Conservation (phyloP, 2,888 invertebrate genomes). For the Papilio demoleus region DNA sequence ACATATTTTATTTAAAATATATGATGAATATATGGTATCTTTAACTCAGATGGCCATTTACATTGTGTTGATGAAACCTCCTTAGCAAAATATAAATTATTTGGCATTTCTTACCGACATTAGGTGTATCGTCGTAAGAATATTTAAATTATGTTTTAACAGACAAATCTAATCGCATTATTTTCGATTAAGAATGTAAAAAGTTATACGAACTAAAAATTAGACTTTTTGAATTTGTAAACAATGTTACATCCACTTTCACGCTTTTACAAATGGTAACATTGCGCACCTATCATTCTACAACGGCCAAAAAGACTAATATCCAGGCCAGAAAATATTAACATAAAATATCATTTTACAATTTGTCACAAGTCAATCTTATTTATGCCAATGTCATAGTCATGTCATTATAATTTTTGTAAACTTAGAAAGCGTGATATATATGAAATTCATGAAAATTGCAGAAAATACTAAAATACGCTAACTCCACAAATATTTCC, state of each 20-base stretch:
- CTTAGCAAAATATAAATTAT: not conserved
- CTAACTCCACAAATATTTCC: not conserved
- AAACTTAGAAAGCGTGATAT: constrained; percentile 6
- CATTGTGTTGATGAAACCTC: not conserved
- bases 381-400: not conserved
- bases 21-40: constrained; percentile 1
- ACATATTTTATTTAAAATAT: constrained; percentile 44
- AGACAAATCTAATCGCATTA: too few species aligned
- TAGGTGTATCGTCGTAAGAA: too few species aligned
- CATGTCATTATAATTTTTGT: constrained; percentile 15
- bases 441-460: constrained; percentile 1
- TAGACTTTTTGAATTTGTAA: too few species aligned
- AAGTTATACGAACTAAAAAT: too few species aligned
- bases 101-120: not conserved
- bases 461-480: not conserved
- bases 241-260: too few species aligned
- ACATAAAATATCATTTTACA: not conserved
- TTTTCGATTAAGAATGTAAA: not conserved
- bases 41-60: constrained; percentile 47
- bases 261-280: not conserved
- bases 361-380: constrained; percentile 4
- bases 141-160: too few species aligned
- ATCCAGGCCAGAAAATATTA: not conserved
- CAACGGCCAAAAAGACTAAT: too few species aligned
- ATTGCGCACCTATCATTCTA: too few species aligned